A percentile compares a stretch with the other conserved stretches of the same genome.
phyloP scores from a whole-genome alignment of 2,113 vertebrate genomes.

The Pantherophis guttatus region DNA sequence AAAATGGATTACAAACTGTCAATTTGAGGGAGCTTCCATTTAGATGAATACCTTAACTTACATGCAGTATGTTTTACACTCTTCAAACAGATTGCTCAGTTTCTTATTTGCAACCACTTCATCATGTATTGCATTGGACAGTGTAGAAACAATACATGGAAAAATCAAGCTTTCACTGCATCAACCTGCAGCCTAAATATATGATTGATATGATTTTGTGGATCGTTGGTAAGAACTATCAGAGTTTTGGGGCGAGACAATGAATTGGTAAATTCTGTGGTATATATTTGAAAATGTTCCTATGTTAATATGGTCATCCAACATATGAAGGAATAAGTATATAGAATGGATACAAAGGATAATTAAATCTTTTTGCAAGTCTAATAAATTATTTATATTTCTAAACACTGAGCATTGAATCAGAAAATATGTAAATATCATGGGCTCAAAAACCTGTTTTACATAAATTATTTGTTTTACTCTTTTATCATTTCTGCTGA shows the following conservation, averaged over 20 bases:
- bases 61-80: neutral
- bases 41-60: neutral
- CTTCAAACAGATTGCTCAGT: neutral
- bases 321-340: accelerated
- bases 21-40: neutral
- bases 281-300: neutral
- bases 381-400: neutral
- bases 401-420: accelerated
- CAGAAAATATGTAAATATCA: slow-evolving; percentile 31
- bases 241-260: neutral
- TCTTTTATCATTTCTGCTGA: slow-evolving; percentile 60
- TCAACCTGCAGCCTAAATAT: neutral
- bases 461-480: slow-evolving; percentile 69
- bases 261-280: neutral
- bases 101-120: neutral
- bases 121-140: neutral
- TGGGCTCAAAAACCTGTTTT: slow-evolving; percentile 51
- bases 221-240: neutral
- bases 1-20: neutral
- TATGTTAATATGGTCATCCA: neutral
- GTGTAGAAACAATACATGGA: neutral
- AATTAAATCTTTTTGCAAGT: neutral
- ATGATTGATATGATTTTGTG: neutral
- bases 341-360: neutral
- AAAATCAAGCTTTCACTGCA: neutral